Percentiles rank a stretch among this genome's conserved stretches.
Evolutionary conservation across 2,113 vertebrate genomes (phyloP).

Genomic region (Lepisosteus osseus): DNA sequence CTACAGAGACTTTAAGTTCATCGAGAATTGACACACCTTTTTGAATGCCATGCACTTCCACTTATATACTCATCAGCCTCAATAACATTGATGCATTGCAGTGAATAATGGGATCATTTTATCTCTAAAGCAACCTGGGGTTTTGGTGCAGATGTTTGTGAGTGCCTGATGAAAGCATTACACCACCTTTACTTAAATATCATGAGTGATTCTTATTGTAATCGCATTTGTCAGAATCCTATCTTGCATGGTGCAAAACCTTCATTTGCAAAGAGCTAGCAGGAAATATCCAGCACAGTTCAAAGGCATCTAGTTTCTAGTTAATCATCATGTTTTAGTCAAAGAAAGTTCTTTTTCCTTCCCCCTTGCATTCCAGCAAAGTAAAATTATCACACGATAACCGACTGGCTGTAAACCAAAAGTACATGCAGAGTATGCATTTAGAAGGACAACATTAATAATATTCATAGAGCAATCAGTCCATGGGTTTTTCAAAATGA

Average conservation of each 20-base stretch:
- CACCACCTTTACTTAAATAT: conserved; percentile 1
- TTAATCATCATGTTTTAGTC: neutral
- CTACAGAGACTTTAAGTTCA: neutral
- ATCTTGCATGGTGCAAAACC: neutral
- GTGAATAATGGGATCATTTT: neutral
- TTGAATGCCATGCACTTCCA: neutral
- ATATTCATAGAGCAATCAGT: too few species aligned
- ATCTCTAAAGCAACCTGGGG: neutral
- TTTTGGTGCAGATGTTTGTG: conserved; percentile 1
- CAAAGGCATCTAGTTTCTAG: neutral
- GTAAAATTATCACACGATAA: neutral
- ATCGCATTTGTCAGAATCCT: neutral
- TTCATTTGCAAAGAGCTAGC: neutral
- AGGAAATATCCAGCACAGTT: conserved; percentile 1
- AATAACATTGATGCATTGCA: neutral
- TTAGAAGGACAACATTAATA: too few species aligned
- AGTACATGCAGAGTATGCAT: too few species aligned
- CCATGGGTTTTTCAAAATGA: too few species aligned
- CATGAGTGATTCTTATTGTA: conserved; percentile 1
- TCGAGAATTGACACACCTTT: neutral
- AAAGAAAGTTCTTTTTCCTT: neutral
- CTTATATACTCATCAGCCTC: neutral
- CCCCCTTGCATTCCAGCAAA: neutral
- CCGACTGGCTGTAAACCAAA: too few species aligned
- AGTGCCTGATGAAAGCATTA: conserved; percentile 1